phyloP scores from a whole-genome alignment of 2,888 invertebrate genomes.

The Tortricodes alternella region DNA sequence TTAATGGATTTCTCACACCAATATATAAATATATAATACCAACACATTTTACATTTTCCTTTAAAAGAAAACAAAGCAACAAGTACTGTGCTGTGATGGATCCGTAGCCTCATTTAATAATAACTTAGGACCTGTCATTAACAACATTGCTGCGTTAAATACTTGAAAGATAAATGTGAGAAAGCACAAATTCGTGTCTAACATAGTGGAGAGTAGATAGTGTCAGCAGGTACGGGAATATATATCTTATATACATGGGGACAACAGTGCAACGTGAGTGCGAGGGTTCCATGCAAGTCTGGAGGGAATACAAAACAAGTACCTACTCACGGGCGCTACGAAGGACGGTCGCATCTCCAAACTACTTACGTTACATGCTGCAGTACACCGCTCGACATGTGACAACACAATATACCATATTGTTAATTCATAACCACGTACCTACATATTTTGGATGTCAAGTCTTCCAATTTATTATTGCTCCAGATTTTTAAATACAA shows the following conservation, averaged over 20 bases:
- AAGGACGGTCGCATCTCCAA: constrained; percentile 63
- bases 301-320: constrained; percentile 49
- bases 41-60: neutral
- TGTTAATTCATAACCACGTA: constrained; percentile 21
- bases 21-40: neutral
- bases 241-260: constrained; percentile 31
- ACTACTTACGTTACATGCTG: constrained; percentile 66
- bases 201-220: neutral
- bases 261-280: constrained; percentile 48
- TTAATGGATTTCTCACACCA: constrained; percentile 35
- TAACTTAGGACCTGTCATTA: neutral
- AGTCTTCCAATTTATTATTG: constrained; percentile 7
- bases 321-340: constrained; percentile 52
- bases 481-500: too few species aligned
- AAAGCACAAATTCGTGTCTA: constrained; percentile 5
- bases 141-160: neutral
- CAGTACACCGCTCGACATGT: constrained; percentile 32
- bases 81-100: constrained; percentile 13
- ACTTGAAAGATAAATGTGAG: constrained; percentile 11
- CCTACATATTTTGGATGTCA: constrained; percentile 6
- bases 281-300: constrained; percentile 48
- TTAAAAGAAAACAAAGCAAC: constrained; percentile 7
- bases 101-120: neutral
- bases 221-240: neutral
- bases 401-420: constrained; percentile 31